Evolutionary conservation across 1,140 invertebrate species (phyloP), one percentile per base, ranked within the genome.

Genomic region (Calephelis nemesis): DNA sequence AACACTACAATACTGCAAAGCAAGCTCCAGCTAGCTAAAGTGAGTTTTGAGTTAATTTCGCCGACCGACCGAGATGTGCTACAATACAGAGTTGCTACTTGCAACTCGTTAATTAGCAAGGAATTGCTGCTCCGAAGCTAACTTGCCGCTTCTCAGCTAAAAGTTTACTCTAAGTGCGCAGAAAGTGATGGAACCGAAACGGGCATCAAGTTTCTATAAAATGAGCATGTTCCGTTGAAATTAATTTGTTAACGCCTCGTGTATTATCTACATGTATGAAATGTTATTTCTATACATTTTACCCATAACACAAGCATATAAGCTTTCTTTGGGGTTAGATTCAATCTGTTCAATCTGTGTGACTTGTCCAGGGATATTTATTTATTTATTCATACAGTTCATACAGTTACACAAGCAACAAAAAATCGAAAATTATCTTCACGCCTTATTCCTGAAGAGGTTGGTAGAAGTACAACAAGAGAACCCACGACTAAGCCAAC

Each of bases 71-170:
- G 58, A 60, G 58, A 60, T 60, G 58, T 60, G 58, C 58, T 60
- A 60, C 58, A 60, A 60, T 60, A 42, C 58, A 60, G 58, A 40
- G 30, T 60, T 60, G 58, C 58, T 60, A 60, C 19, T 60, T 60
- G 58, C 30, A 60, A 42, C 58, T 60, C 58, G 58, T 60, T 60
- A 60, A 60, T 60, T 60, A 60, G 58, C 58, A 60, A 60, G 58
- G 58, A 60, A 60, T 60, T 60, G 58, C 30, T 60, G 58, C 58
- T 60, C 58, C 8, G 58, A 60, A 60, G 58, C 58, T 60, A 60
- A 60, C 58, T 60, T 60, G 58, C 58, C 58, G 58, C 58, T 60
- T 60, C 39, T 60, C 19, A 60, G 58, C 58, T 40, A 40, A 60
- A 60, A 60, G 58, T 60, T 60, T 60, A 60, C 58, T n/a, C 58